Percentiles rank a stretch among this genome's conserved stretches.
These are phyloP conservation scores for Poecile atricapillus DNA, from an alignment of 2,113 vertebrate genomes.

Conservation along the genomic window DNA sequence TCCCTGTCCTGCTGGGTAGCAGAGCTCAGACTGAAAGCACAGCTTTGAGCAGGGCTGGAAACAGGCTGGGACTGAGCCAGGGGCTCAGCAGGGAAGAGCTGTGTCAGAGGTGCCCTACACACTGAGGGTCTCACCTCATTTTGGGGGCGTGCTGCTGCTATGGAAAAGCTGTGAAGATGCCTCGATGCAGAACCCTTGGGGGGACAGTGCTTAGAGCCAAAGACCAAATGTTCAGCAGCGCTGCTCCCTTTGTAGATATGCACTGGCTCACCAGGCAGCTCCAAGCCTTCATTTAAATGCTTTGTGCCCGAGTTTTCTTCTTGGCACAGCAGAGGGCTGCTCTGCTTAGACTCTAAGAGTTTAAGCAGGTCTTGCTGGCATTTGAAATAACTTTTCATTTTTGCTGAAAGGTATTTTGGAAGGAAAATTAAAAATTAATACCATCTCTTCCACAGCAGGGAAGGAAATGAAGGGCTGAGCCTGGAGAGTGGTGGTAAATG, in stretches of 20 bases:
- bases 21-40: neutral
- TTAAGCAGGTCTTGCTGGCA: conserved; percentile 20
- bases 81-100: neutral
- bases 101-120: neutral
- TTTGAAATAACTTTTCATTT: conserved; percentile 9
- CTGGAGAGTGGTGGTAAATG: neutral
- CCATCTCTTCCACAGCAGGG: neutral
- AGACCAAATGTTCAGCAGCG: neutral
- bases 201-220: neutral
- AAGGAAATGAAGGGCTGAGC: neutral
- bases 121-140: neutral
- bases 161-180: neutral
- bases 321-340: neutral
- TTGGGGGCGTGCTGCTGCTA: neutral
- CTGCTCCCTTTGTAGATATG: neutral
- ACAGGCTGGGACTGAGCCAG: neutral
- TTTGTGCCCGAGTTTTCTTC: neutral
- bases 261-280: neutral
- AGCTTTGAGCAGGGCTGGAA: neutral
- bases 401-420: conserved; percentile 26
- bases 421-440: neutral
- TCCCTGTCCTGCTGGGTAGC: neutral
- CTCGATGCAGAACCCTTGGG: neutral
- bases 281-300: neutral
- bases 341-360: neutral